These are phyloP conservation scores for Boulengeromyrus knoepffleri DNA, from an alignment of 2,113 vertebrate genomes.

Conservation along the genomic window DNA sequence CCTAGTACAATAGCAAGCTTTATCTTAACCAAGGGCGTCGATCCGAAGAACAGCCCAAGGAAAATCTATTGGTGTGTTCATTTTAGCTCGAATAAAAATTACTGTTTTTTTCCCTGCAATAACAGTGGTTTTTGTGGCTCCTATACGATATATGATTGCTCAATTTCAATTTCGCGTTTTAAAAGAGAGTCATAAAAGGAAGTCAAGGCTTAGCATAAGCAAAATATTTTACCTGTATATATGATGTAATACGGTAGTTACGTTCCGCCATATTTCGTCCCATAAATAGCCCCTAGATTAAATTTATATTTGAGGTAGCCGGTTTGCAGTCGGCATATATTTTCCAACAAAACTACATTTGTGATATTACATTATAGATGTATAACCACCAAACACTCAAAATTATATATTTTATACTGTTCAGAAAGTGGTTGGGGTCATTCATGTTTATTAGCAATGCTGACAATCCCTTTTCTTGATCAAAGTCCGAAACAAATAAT, in stretches of 20 bases:
- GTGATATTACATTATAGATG: not conserved
- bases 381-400: not conserved
- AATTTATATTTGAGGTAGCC: not conserved
- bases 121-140: not conserved
- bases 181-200: not conserved
- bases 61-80: not conserved
- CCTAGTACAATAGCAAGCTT: not conserved
- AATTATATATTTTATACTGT: not conserved
- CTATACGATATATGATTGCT: not conserved
- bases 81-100: not conserved
- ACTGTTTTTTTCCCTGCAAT: not conserved
- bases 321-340: not conserved
- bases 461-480: not conserved
- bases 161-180: not conserved
- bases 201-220: not conserved
- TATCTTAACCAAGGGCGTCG: not conserved
- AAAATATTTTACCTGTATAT: not conserved
- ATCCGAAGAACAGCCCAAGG: not conserved
- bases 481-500: not conserved
- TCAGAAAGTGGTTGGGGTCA: not conserved
- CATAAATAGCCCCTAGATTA: not conserved
- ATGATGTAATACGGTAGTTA: constrained; percentile 8
- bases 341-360: not conserved
- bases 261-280: constrained; percentile 9
- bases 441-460: not conserved